Conservation (phyloP, 2,797 vertebrate genomes). For the Enteromius viviparus region DNA sequence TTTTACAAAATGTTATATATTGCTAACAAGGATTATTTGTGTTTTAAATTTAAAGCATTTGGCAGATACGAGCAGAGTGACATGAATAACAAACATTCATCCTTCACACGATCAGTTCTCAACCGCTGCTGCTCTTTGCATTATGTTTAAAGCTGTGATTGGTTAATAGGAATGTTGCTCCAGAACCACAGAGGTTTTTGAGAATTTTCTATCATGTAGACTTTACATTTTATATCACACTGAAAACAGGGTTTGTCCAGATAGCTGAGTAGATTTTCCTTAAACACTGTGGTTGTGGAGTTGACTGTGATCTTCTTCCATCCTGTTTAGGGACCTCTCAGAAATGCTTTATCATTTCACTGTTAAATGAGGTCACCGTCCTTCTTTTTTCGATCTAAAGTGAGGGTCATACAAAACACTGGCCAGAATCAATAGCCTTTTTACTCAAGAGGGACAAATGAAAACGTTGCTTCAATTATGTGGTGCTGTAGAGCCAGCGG, state of each 20-base stretch:
- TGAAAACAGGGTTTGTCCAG: background rate
- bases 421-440: slow-evolving; percentile 71
- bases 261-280: background rate
- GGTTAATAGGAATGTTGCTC: background rate
- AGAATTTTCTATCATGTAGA: background rate
- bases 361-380: slow-evolving; percentile 63
- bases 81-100: background rate
- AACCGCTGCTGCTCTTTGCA: background rate
- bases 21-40: background rate
- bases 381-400: slow-evolving; percentile 60
- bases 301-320: slow-evolving; percentile 5
- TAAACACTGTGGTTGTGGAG: background rate
- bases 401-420: slow-evolving; percentile 51
- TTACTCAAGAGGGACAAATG: slow-evolving; percentile 59
- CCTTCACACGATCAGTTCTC: background rate
- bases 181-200: background rate
- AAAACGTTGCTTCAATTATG: slow-evolving; percentile 43
- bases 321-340: slow-evolving; percentile 23
- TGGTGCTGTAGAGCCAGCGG: slow-evolving; percentile 58
- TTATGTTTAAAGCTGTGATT: background rate
- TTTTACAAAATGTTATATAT: background rate
- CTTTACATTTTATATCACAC: background rate
- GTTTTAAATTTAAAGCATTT: slow-evolving; percentile 5
- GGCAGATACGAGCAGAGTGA: background rate
- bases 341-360: slow-evolving; percentile 50